Conservation (phyloP, 2,113 vertebrate genomes). For the Elaphurus davidianus region DNA sequence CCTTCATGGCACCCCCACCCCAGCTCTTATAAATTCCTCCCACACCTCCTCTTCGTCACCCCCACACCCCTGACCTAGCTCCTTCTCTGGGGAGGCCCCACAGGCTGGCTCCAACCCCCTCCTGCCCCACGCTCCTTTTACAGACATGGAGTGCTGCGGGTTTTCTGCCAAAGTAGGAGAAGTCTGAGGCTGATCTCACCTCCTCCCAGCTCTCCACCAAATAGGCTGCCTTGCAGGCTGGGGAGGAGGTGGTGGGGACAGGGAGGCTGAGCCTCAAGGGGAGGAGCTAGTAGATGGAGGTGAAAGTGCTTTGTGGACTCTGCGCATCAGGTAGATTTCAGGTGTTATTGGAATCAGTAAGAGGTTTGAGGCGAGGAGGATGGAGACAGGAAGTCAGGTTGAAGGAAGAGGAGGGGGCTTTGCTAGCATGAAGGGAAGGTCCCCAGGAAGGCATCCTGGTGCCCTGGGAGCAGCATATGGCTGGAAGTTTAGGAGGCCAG, state of each 20-base stretch:
- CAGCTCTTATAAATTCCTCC: neutral
- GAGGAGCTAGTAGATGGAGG: neutral
- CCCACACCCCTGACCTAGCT: neutral
- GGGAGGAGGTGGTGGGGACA: neutral
- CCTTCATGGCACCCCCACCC: neutral
- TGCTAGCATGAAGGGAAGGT: neutral
- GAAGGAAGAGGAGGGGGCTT: neutral
- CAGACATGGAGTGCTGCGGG: conserved; percentile 24
- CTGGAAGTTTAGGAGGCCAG: neutral
- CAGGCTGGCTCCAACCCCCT: neutral
- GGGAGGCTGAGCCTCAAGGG: neutral
- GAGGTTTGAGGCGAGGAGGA: neutral
- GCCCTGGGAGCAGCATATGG: neutral
- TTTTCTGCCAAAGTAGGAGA: conserved; percentile 78
- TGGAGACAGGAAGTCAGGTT: neutral
- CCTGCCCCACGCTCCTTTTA: conserved; percentile 63
- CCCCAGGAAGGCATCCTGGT: neutral
- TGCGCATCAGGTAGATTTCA: neutral
- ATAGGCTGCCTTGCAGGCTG: neutral
- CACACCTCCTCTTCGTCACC: neutral
- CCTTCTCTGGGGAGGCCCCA: neutral
- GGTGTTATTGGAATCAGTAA: neutral
- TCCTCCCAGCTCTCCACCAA: conserved; percentile 50
- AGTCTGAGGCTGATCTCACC: conserved; percentile 42
- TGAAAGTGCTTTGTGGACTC: neutral